These are phyloP conservation scores for Oreonectes daqikongensis DNA, from an alignment of 2,797 vertebrate species.

Conservation along the genomic window DNA sequence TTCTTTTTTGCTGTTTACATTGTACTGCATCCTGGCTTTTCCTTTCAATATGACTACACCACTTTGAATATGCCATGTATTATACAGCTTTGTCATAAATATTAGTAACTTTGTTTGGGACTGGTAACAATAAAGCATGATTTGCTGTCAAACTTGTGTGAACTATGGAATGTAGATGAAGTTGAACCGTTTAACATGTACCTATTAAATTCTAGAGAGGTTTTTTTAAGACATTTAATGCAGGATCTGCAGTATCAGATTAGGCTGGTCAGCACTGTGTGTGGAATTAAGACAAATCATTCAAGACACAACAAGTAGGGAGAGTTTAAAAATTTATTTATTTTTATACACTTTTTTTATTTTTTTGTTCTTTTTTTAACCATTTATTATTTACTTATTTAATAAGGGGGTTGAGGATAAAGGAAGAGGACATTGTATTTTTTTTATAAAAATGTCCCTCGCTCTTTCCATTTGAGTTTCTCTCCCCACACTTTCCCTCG, in stretches of 20 bases:
- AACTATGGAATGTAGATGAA: background rate
- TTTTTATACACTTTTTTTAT: slow-evolving; percentile 53
- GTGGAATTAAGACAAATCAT: background rate
- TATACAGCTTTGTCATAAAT: slow-evolving; percentile 13
- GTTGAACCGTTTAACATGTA: no score
- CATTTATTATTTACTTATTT: slow-evolving; percentile 74
- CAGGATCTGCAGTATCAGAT: no score
- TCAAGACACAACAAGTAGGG: slow-evolving; percentile 9
- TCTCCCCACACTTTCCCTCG: slow-evolving; percentile 35
- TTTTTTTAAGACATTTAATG: no score
- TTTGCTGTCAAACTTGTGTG: background rate
- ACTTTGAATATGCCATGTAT: slow-evolving; percentile 16
- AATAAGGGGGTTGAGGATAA: slow-evolving; percentile 59
- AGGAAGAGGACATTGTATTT: slow-evolving; percentile 46
- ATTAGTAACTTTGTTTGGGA: background rate
- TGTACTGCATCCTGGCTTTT: background rate
- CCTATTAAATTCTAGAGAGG: no score
- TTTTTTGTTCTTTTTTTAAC: slow-evolving; percentile 59
- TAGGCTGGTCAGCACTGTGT: no score
- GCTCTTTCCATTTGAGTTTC: slow-evolving; percentile 44
- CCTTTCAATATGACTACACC: background rate
- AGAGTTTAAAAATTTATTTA: slow-evolving; percentile 63
- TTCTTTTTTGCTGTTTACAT: background rate
- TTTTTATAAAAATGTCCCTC: slow-evolving; percentile 57
- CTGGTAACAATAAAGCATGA: slow-evolving; percentile 11